A percentile compares a stretch with the other conserved stretches of the same genome.
These are phyloP conservation scores for human DNA, from an alignment of 2,113 vertebrate species.

Conservation along the genomic window DNA sequence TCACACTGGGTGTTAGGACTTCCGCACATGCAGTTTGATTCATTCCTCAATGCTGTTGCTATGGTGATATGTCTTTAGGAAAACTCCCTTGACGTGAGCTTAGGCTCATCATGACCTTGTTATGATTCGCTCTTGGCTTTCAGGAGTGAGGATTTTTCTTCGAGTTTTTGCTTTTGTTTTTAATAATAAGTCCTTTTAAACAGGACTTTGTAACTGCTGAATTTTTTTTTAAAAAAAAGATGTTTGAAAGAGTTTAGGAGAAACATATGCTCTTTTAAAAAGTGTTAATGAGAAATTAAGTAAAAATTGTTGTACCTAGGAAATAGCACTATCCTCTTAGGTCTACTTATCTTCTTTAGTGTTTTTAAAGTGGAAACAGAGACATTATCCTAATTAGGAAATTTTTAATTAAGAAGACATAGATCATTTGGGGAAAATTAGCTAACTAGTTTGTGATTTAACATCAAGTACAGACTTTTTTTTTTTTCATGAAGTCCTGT, in stretches of 20 bases:
- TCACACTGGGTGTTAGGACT: background rate
- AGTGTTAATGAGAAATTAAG: slow-evolving; percentile 46
- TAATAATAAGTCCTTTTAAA: background rate
- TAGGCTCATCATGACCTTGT: accelerated
- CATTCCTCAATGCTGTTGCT: background rate
- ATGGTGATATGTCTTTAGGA: background rate
- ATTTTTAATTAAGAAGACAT: slow-evolving; percentile 72
- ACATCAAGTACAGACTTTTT: background rate
- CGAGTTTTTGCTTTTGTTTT: background rate
- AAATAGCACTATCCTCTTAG: slow-evolving; percentile 31
- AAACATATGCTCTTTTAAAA: slow-evolving; percentile 45
- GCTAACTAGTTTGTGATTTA: slow-evolving; percentile 51
- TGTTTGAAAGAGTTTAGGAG: background rate
- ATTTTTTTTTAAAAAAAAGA: background rate
- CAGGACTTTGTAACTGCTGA: background rate
- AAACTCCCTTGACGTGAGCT: background rate
- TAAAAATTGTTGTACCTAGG: slow-evolving; percentile 40
- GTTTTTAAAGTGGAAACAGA: slow-evolving; percentile 56
- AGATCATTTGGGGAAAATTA: slow-evolving; percentile 64
- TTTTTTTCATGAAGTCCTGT: background rate
- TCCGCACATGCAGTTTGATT: background rate
- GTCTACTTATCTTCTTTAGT: slow-evolving; percentile 43
- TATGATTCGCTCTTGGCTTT: background rate
- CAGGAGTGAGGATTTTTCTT: background rate
- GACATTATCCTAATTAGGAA: slow-evolving; percentile 67